phyloP scores from a whole-genome alignment of 2,888 invertebrate genomes.

The Sthenelais limicola region DNA sequence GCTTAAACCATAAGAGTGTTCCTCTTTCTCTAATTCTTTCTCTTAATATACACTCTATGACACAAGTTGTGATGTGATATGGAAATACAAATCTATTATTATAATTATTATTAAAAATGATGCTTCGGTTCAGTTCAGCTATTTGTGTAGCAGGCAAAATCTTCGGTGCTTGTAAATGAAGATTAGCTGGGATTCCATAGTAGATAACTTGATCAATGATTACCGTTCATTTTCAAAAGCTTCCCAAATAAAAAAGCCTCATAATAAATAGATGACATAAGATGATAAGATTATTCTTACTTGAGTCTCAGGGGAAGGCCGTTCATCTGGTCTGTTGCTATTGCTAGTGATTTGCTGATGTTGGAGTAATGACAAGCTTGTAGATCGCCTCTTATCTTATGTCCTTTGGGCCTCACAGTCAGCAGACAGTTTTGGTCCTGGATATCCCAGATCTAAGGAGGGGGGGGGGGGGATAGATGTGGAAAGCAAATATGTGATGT shows the following conservation, averaged over 20 bases:
- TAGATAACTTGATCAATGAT: no score
- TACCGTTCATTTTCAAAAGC: not conserved
- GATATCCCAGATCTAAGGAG: slow-evolving; percentile 70
- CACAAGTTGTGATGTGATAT: no score
- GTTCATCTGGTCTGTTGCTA: slow-evolving; percentile 72
- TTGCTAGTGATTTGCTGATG: slow-evolving; percentile 66
- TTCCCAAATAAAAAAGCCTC: not conserved
- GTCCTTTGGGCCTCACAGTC: slow-evolving; percentile 71
- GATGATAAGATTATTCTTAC: slow-evolving; percentile 56
- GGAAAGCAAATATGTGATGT: not conserved
- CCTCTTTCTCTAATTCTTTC: no score
- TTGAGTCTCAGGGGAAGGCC: slow-evolving; percentile 67
- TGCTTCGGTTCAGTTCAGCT: no score
- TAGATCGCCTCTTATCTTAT: slow-evolving; percentile 72
- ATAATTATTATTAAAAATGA: no score
- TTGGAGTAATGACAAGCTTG: slow-evolving; percentile 71
- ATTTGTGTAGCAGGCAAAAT: no score
- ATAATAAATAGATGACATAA: no score
- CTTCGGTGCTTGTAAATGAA: no score
- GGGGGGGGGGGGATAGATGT: not conserved
- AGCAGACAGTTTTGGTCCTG: slow-evolving; percentile 71
- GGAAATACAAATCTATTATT: no score
- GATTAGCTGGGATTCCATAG: no score
- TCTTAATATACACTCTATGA: no score
- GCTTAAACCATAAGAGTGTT: not conserved